A percentile compares a stretch with the other conserved stretches of the same genome.
These are phyloP conservation scores for Leucophenga montana DNA, from an alignment of 2,888 invertebrate genomes.

Conservation along the genomic window DNA sequence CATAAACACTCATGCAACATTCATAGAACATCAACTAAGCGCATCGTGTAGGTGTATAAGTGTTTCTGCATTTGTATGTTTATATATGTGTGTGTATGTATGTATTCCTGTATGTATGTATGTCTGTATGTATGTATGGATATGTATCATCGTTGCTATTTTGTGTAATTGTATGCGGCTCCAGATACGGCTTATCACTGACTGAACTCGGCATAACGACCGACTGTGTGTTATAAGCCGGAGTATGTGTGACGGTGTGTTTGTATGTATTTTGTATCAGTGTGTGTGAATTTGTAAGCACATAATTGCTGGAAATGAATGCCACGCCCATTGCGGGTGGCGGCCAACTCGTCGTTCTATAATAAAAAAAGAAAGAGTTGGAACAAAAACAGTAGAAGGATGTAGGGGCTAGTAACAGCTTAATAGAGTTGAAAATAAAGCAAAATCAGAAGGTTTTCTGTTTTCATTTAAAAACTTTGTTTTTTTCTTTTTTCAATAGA, in stretches of 20 bases:
- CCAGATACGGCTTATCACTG: constrained; percentile 51
- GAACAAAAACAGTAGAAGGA: not conserved
- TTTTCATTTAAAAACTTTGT: not conserved
- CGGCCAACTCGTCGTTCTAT: constrained; percentile 28
- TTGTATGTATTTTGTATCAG: constrained; percentile 35
- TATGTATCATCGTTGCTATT: constrained; percentile 4
- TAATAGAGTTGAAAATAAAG: constrained; percentile 18
- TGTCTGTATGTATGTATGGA: not conserved
- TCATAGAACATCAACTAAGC: not conserved
- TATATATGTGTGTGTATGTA: not conserved
- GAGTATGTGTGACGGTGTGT: constrained; percentile 4
- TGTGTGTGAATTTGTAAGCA: constrained; percentile 46
- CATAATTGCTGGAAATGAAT: constrained; percentile 65
- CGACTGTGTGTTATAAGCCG: constrained; percentile 12
- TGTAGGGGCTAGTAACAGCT: not conserved
- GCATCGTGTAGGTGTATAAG: not conserved
- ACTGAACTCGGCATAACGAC: constrained; percentile 17
- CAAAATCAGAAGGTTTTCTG: constrained; percentile 35
- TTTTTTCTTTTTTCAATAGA: not conserved
- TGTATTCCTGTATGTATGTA: not conserved
- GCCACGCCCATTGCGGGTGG: constrained; percentile 63
- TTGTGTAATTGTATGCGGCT: constrained; percentile 10
- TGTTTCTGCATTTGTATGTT: not conserved
- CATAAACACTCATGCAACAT: not conserved
- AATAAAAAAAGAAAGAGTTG: constrained; percentile 27